Evolutionary conservation across 2,888 invertebrate species (phyloP).

Genomic region (Chloroclystis v-ata): DNA sequence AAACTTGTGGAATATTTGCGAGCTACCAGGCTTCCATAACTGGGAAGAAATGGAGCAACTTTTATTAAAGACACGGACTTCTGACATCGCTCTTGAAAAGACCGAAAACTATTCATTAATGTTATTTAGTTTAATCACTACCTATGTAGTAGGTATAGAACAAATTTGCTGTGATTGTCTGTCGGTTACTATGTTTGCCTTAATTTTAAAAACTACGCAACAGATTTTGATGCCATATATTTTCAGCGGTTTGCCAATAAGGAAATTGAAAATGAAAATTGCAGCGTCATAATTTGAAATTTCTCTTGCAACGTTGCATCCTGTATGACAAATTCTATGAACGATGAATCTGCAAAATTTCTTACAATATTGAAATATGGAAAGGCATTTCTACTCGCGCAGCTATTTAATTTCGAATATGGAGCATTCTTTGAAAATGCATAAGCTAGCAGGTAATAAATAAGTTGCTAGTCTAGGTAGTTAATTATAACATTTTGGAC

Average conservation of each 20-base stretch:
- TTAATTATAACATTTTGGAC: no score
- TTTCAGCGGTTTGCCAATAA: no score
- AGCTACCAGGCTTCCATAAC: slow-evolving; percentile 24
- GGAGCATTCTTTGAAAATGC: no score
- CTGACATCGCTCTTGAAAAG: slow-evolving; percentile 15
- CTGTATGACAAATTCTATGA: background rate
- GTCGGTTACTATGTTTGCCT: no score
- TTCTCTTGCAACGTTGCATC: background rate
- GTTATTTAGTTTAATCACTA: background rate
- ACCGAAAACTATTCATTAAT: slow-evolving; percentile 1
- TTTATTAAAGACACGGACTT: slow-evolving; percentile 23
- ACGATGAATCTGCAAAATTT: background rate
- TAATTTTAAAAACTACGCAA: no score
- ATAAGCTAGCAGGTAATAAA: no score
- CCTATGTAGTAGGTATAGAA: background rate
- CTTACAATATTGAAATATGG: background rate
- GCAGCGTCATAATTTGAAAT: no score
- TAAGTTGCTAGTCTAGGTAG: no score
- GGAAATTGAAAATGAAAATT: no score
- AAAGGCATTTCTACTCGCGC: background rate
- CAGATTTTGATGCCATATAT: no score
- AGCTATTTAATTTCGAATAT: background rate
- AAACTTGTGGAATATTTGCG: slow-evolving; percentile 25
- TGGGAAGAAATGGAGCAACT: slow-evolving; percentile 22
- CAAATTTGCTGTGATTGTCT: no score